These are phyloP conservation scores for Phlogophora meticulosa DNA, from an alignment of 2,888 invertebrate species.

Conservation along the genomic window DNA sequence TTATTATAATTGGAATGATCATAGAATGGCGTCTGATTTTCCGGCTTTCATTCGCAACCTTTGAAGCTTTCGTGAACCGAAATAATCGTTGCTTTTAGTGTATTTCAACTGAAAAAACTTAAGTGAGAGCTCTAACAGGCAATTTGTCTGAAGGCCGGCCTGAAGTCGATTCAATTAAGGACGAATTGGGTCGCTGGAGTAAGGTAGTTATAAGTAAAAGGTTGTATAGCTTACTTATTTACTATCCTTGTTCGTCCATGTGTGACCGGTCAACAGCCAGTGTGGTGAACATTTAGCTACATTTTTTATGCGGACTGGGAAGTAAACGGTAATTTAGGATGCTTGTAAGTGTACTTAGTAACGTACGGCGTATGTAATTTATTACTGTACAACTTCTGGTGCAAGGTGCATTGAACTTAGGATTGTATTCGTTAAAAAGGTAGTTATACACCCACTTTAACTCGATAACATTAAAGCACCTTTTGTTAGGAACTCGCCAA, in stretches of 20 bases:
- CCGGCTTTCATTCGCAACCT: constrained; percentile 32
- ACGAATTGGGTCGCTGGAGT: constrained; percentile 68
- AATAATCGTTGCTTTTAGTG: constrained; percentile 51
- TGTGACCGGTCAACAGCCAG: constrained; percentile 33
- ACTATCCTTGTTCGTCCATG: constrained; percentile 41
- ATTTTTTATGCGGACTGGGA: constrained; percentile 11
- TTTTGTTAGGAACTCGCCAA: constrained; percentile 10
- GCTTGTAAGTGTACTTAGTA: background rate
- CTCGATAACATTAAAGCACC: background rate
- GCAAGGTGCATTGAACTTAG: background rate
- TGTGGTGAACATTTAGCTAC: constrained; percentile 6
- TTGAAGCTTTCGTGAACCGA: constrained; percentile 45
- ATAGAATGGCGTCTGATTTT: constrained; percentile 28
- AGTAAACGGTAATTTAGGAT: background rate
- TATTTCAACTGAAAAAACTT: constrained; percentile 56
- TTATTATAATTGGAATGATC: constrained; percentile 39
- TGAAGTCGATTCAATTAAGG: constrained; percentile 69
- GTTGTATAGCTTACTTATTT: constrained; percentile 47
- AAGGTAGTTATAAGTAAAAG: constrained; percentile 61
- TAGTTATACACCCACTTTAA: constrained; percentile 11
- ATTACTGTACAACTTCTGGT: too few relatives aligned
- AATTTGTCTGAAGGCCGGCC: constrained; percentile 64
- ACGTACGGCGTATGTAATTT: too few relatives aligned
- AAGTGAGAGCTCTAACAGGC: constrained; percentile 61
- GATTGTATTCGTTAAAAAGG: background rate